A percentile compares a stretch with the other conserved stretches of the same genome.
Conservation (phyloP, 2,888 invertebrate species). For the Labia minor region DNA sequence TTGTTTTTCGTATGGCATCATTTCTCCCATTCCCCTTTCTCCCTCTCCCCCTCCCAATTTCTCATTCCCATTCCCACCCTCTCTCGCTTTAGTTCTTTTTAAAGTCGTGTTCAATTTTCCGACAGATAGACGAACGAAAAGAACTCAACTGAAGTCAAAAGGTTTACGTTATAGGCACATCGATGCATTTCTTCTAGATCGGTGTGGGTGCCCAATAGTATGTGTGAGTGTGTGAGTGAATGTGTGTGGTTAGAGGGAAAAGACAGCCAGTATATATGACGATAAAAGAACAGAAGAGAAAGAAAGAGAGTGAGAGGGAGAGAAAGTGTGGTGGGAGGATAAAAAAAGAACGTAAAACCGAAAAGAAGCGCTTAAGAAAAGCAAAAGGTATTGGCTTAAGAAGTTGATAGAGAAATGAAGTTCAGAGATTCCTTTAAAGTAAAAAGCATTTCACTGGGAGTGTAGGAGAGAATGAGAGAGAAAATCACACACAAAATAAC, state of each 20-base stretch:
- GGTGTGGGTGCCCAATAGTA: too few species aligned
- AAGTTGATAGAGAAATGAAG: not conserved
- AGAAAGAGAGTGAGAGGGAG: too few species aligned
- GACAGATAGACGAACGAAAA: not conserved
- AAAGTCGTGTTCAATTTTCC: constrained; percentile 4
- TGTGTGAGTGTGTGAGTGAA: too few species aligned
- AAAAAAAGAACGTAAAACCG: too few species aligned
- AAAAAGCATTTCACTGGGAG: too few species aligned
- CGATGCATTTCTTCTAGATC: too few species aligned
- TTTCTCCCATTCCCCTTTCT: not conserved
- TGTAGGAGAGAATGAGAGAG: too few species aligned
- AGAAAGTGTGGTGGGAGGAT: too few species aligned
- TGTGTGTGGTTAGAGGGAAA: too few species aligned
- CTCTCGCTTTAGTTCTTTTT: not conserved
- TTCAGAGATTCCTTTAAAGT: not conserved
- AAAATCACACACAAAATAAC: too few species aligned
- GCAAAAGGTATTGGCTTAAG: constrained; percentile 4
- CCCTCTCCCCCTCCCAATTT: not conserved
- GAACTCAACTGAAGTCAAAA: not conserved
- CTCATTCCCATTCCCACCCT: not conserved
- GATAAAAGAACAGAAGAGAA: not conserved
- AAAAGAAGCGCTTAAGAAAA: too few species aligned
- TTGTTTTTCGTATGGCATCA: not conserved
- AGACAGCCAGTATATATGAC: not conserved
- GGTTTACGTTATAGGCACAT: too few species aligned